A percentile compares a stretch with the other conserved stretches of the same genome.
Conservation (phyloP, 2,888 invertebrate genomes). For the Drosophila leonis region DNA sequence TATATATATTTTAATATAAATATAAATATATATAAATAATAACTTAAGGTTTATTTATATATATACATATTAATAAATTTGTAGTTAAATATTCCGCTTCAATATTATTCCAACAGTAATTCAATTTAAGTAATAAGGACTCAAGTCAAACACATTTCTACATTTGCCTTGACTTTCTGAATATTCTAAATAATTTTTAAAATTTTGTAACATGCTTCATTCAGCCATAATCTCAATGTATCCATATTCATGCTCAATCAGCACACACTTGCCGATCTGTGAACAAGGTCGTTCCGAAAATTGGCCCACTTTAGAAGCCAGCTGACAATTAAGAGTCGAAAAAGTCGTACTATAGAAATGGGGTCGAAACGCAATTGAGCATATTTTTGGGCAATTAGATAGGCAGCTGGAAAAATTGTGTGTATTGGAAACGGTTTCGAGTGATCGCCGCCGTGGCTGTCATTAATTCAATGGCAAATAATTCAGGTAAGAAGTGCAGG, state of each 20-base stretch:
- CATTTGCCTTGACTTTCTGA: neutral
- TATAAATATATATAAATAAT: neutral
- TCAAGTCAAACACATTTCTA: too few species aligned
- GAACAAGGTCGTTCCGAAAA: constrained; percentile 6
- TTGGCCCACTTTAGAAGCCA: neutral
- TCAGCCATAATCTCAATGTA: neutral
- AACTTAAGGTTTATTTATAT: neutral
- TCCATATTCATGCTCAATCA: neutral
- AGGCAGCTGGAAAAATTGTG: constrained; percentile 17
- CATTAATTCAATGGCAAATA: constrained; percentile 56
- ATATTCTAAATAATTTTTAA: neutral
- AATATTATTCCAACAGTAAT: neutral
- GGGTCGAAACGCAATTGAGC: constrained; percentile 32
- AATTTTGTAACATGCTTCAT: neutral
- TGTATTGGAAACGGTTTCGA: constrained; percentile 22
- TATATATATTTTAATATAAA: neutral
- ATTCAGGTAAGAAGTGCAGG: constrained; percentile 59
- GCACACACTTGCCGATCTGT: neutral
- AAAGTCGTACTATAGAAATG: constrained; percentile 20
- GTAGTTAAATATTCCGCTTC: neutral
- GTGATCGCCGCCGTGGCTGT: constrained; percentile 15
- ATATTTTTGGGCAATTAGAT: constrained; percentile 32
- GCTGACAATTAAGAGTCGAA: neutral
- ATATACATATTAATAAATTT: neutral
- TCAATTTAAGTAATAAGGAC: too few species aligned